These are phyloP conservation scores for Naso thynnoides DNA, from an alignment of 2,797 vertebrate genomes.

Conservation along the genomic window DNA sequence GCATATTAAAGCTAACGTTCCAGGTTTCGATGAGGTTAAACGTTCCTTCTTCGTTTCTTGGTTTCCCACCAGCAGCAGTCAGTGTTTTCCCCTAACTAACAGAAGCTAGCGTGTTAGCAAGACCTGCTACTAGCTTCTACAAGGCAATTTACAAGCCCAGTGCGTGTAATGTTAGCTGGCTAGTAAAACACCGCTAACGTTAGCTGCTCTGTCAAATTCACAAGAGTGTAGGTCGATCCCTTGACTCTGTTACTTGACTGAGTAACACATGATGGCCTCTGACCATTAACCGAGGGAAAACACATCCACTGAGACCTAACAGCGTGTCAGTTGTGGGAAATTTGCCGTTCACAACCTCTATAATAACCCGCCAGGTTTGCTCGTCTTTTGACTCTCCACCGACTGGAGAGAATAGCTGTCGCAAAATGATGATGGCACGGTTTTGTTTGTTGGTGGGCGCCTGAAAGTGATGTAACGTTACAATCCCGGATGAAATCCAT, in stretches of 20 bases:
- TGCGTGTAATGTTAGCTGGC: constrained; percentile 65
- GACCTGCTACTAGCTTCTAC: constrained; percentile 69
- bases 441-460: constrained; percentile 69
- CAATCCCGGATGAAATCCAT: not conserved
- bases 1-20: constrained; percentile 40
- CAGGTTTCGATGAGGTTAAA: constrained; percentile 39
- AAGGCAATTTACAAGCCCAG: constrained; percentile 49
- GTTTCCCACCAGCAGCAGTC: constrained; percentile 59
- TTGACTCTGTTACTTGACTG: constrained; percentile 30
- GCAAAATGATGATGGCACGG: constrained; percentile 68
- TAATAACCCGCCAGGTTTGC: constrained; percentile 65
- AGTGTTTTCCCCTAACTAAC: constrained; percentile 53
- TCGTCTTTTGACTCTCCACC: constrained; percentile 70
- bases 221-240: constrained; percentile 39
- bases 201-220: constrained; percentile 60
- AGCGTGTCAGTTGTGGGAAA: constrained; percentile 28
- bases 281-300: constrained; percentile 31
- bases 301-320: constrained; percentile 34
- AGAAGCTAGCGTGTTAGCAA: constrained; percentile 72
- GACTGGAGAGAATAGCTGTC: constrained; percentile 77
- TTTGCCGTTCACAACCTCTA: constrained; percentile 55
- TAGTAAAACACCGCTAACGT: constrained; percentile 67
- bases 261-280: constrained; percentile 14
- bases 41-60: constrained; percentile 47
- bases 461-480: constrained; percentile 51